Percentiles rank a stretch among this genome's conserved stretches.
These are phyloP conservation scores for Decapterus maruadsi DNA, from an alignment of 2,797 vertebrate species.

Conservation along the genomic window DNA sequence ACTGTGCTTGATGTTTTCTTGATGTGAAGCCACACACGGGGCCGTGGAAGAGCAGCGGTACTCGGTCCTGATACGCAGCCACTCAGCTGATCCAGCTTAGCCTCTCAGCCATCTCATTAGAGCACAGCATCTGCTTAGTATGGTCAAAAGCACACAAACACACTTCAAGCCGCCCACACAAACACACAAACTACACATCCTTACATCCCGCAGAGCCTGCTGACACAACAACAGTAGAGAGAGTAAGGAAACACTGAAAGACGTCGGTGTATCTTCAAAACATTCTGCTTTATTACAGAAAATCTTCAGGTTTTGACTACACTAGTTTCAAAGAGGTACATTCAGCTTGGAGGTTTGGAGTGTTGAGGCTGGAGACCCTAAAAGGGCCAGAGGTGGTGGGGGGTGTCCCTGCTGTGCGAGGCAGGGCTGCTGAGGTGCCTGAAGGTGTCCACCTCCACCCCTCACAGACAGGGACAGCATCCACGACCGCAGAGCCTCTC, in stretches of 20 bases:
- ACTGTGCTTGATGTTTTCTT: constrained; percentile 33
- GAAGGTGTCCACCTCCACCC: constrained; percentile 60
- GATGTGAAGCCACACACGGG: constrained; percentile 48
- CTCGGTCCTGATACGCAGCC: constrained; percentile 48
- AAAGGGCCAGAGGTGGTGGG: constrained; percentile 65
- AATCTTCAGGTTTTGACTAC: constrained; percentile 80
- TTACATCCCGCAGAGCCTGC: constrained; percentile 28
- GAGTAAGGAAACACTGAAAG: constrained; percentile 44
- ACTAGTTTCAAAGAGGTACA: constrained; percentile 87
- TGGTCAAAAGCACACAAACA: constrained; percentile 22
- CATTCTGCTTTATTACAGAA: constrained; percentile 86
- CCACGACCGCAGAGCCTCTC: constrained; percentile 74
- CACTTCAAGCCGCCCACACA: constrained; percentile 28
- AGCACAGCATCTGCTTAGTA: constrained; percentile 72
- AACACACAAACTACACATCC: constrained; percentile 23
- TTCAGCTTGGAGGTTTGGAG: constrained; percentile 84
- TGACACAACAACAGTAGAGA: not conserved
- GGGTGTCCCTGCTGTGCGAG: constrained; percentile 51
- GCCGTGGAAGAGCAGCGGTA: constrained; percentile 49
- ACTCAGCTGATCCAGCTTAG: constrained; percentile 83
- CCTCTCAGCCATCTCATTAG: constrained; percentile 72
- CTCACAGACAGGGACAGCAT: constrained; percentile 52
- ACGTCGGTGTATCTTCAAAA: constrained; percentile 77
- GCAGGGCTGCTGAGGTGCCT: constrained; percentile 61
- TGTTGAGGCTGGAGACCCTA: constrained; percentile 75